A percentile compares a stretch with the other conserved stretches of the same genome.
Conservation (phyloP, 2,797 vertebrate genomes). For the Schizopygopsis malacanthus region DNA sequence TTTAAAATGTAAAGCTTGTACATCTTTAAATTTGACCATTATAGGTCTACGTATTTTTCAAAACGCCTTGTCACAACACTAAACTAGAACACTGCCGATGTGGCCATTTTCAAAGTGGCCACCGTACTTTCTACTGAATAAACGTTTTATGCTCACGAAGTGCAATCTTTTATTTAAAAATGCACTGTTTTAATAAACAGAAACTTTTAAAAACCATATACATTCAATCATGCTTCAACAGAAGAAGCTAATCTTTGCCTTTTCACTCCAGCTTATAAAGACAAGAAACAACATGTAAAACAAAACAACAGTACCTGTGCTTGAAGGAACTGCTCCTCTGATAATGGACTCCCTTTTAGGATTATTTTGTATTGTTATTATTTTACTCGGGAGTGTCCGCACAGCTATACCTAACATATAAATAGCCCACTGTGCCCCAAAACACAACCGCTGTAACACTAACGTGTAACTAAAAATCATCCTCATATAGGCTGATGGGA, state of each 20-base stretch:
- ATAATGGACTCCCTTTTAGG: not conserved
- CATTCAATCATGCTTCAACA: constrained; percentile 34
- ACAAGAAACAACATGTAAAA: constrained; percentile 11
- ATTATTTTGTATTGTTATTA: not conserved
- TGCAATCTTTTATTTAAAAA: constrained; percentile 20
- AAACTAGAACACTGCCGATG: not conserved
- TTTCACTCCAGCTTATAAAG: not conserved
- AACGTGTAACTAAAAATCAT: constrained; percentile 2
- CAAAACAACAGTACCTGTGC: constrained; percentile 13
- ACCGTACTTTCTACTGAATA: not conserved
- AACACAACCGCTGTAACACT: not conserved
- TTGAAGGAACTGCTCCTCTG: not conserved
- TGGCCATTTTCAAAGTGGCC: not conserved
- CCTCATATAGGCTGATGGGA: not conserved
- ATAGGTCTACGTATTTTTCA: not conserved
- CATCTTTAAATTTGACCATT: not conserved
- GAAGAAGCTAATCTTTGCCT: constrained; percentile 32
- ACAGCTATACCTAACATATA: not conserved
- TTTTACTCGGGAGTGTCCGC: not conserved
- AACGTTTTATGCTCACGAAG: not conserved
- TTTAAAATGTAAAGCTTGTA: not conserved
- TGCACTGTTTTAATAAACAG: not conserved
- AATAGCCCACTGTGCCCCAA: too few relatives aligned
- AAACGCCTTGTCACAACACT: not conserved
- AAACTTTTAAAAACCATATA: constrained; percentile 6